Conservation (phyloP, 2,888 invertebrate species). For the Agonum fuliginosum region DNA sequence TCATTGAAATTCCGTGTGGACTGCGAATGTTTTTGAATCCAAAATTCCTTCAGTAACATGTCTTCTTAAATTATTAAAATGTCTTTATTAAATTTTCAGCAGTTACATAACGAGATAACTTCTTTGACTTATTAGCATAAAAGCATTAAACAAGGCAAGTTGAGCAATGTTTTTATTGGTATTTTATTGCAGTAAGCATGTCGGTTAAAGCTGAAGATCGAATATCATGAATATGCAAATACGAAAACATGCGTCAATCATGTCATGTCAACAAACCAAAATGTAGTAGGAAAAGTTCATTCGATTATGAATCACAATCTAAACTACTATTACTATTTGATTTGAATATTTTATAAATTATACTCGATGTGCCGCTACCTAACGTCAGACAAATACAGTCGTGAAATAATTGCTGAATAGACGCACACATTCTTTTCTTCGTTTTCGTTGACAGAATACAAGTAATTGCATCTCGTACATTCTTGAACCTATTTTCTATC, state of each 20-base stretch:
- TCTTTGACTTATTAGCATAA: conserved; percentile 22
- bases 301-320: conserved; percentile 21
- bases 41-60: too few relatives aligned
- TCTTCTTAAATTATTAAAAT: conserved; percentile 19
- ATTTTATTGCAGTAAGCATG: neutral
- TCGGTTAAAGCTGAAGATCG: neutral
- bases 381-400: too few relatives aligned
- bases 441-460: too few relatives aligned
- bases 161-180: neutral
- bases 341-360: conserved; percentile 28
- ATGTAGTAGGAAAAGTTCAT: conserved; percentile 2
- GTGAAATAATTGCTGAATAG: too few relatives aligned
- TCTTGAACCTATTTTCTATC: too few relatives aligned
- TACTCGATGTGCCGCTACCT: neutral
- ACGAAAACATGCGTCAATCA: conserved; percentile 12
- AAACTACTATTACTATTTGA: conserved; percentile 24
- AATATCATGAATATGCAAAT: neutral
- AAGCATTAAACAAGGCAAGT: neutral
- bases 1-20: too few relatives aligned
- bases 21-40: neutral
- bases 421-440: too few relatives aligned
- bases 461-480: too few relatives aligned
- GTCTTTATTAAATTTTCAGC: conserved; percentile 21
- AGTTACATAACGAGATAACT: conserved; percentile 22
- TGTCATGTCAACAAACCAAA: conserved; percentile 3